Evolutionary conservation across 2,797 vertebrate species (phyloP).

Genomic region (Chiloscyllium punctatum): DNA sequence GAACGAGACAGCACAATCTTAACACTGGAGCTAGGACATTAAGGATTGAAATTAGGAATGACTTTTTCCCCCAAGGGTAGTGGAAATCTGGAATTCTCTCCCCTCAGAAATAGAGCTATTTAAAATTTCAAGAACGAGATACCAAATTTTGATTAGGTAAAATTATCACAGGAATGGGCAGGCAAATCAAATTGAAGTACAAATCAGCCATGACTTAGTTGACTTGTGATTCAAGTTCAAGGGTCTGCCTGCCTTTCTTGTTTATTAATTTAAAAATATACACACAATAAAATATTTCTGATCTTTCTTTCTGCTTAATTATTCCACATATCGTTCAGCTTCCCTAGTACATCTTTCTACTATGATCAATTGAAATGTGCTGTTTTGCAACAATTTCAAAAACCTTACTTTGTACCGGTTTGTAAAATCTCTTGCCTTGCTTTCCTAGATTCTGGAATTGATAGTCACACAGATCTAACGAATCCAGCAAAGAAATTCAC

Average conservation of each 20-base stretch:
- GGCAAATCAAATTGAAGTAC: neutral
- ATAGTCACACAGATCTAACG: neutral
- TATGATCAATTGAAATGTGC: neutral
- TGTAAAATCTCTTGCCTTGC: neutral
- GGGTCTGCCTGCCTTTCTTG: neutral
- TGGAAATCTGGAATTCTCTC: neutral
- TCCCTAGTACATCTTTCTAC: neutral
- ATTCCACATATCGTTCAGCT: neutral
- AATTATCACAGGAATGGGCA: neutral
- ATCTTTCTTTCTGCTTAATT: neutral
- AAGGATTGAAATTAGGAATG: neutral
- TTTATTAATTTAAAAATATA: neutral
- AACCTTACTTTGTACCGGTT: neutral
- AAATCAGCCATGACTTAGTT: neutral
- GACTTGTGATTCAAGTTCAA: neutral
- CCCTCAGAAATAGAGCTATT: neutral
- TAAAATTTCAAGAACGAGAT: neutral
- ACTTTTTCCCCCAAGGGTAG: neutral
- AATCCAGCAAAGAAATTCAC: neutral
- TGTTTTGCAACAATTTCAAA: neutral
- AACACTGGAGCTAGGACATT: neutral
- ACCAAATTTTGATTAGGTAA: neutral
- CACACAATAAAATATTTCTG: neutral
- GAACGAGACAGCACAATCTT: neutral
- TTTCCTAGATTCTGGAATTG: neutral